Percentiles rank a stretch among this genome's conserved stretches.
These are phyloP conservation scores for Harpagoxenus sublaevis DNA, from an alignment of 2,888 invertebrate species.

Conservation along the genomic window DNA sequence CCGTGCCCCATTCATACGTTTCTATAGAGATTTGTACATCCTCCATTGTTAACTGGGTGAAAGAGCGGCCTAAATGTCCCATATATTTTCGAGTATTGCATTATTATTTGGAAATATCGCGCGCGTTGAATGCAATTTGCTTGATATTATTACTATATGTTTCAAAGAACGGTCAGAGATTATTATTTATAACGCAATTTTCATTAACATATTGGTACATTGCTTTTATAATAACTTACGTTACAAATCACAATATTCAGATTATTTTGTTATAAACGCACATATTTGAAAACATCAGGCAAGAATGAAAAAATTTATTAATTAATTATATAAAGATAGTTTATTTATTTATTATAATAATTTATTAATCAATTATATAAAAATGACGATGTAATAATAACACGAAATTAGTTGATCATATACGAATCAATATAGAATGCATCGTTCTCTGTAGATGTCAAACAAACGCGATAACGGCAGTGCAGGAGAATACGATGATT, in stretches of 20 bases:
- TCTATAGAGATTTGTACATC: background rate
- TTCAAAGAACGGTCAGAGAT: background rate
- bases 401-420: background rate
- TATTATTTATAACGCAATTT: background rate
- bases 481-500: background rate
- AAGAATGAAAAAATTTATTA: background rate
- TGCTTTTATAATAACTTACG: slow-evolving; percentile 1
- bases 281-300: background rate
- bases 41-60: background rate
- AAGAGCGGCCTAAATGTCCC: slow-evolving; percentile 13
- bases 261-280: slow-evolving; percentile 5
- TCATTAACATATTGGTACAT: background rate
- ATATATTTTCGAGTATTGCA: slow-evolving; percentile 21
- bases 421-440: background rate
- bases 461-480: slow-evolving; percentile 3
- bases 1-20: slow-evolving; percentile 21
- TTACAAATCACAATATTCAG: background rate
- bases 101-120: slow-evolving; percentile 5
- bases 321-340: background rate
- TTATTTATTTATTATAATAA: background rate
- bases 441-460: background rate
- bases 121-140: background rate
- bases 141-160: background rate
- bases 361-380: background rate
- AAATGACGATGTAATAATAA: background rate